Evolutionary conservation across 2,888 invertebrate species (phyloP).

Genomic region (Campoplex capitator): DNA sequence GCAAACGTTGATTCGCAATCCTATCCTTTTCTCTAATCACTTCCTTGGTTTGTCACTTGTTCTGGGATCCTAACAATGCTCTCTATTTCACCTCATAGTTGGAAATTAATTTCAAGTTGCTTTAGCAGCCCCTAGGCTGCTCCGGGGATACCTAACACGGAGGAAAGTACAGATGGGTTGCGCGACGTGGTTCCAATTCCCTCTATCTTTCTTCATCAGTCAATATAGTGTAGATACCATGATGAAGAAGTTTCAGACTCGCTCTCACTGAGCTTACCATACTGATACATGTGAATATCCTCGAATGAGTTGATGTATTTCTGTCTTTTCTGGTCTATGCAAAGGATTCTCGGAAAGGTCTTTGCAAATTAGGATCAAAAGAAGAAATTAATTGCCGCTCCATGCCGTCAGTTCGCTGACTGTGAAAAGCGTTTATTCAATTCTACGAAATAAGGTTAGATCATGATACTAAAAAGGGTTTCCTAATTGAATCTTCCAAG

Average conservation of each 20-base stretch:
- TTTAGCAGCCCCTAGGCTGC: slow-evolving; percentile 77
- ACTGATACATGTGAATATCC: not conserved
- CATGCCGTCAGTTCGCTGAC: not conserved
- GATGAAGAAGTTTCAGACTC: slow-evolving; percentile 81
- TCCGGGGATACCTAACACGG: slow-evolving; percentile 44
- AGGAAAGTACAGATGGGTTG: slow-evolving; percentile 24
- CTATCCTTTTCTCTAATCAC: slow-evolving; percentile 10
- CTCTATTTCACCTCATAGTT: slow-evolving; percentile 71
- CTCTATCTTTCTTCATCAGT: slow-evolving; percentile 76
- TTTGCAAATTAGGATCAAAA: not conserved
- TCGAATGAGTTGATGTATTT: slow-evolving; percentile 16
- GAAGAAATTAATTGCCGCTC: not conserved
- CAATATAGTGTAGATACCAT: slow-evolving; percentile 81
- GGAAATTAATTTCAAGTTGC: slow-evolving; percentile 83
- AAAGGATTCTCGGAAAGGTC: slow-evolving; percentile 21
- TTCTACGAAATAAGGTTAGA: not conserved
- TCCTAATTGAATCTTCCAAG: not conserved
- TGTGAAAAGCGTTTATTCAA: not conserved
- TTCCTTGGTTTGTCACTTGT: slow-evolving; percentile 8
- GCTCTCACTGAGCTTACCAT: slow-evolving; percentile 64
- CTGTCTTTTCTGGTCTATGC: slow-evolving; percentile 9
- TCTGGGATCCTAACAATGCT: slow-evolving; percentile 6
- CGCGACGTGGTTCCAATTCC: slow-evolving; percentile 41
- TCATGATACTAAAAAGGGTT: not conserved
- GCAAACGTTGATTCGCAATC: not conserved